Percentiles rank a stretch among this genome's conserved stretches.
These are phyloP conservation scores for Blennius ocellaris DNA, from an alignment of 2,113 vertebrate species.

Conservation along the genomic window DNA sequence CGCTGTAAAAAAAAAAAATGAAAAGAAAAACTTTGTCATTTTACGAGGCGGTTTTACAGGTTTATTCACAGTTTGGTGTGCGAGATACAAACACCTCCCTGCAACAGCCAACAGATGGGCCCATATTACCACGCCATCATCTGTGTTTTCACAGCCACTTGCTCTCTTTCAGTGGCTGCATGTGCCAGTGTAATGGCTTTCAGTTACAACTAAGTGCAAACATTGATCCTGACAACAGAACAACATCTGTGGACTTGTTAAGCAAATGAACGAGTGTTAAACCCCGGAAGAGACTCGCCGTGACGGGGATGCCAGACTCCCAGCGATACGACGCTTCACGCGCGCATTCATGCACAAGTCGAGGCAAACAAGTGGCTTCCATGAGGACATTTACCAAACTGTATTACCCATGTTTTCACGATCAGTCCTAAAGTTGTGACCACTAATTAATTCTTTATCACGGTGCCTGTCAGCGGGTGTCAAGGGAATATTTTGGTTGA, in stretches of 20 bases:
- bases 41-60: not conserved
- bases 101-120: constrained; percentile 45
- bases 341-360: not conserved
- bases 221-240: constrained; percentile 64
- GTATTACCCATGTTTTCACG: too few species aligned
- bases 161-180: constrained; percentile 48
- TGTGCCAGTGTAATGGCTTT: constrained; percentile 52
- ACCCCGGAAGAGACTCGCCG: constrained; percentile 28
- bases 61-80: constrained; percentile 21
- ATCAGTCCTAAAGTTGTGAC: too few species aligned
- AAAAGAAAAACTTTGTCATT: not conserved
- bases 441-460: too few species aligned
- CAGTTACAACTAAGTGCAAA: constrained; percentile 68
- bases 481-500: too few species aligned
- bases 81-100: constrained; percentile 27
- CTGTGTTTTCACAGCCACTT: constrained; percentile 34
- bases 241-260: constrained; percentile 70
- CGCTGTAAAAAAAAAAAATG: not conserved
- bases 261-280: constrained; percentile 34
- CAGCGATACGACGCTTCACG: not conserved
- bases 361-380: not conserved
- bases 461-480: too few species aligned
- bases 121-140: constrained; percentile 25
- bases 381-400: not conserved
- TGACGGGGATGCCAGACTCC: constrained; percentile 50